These are phyloP conservation scores for Microcebus ravelobensis DNA, from an alignment of 2,113 vertebrate species.

Conservation along the genomic window DNA sequence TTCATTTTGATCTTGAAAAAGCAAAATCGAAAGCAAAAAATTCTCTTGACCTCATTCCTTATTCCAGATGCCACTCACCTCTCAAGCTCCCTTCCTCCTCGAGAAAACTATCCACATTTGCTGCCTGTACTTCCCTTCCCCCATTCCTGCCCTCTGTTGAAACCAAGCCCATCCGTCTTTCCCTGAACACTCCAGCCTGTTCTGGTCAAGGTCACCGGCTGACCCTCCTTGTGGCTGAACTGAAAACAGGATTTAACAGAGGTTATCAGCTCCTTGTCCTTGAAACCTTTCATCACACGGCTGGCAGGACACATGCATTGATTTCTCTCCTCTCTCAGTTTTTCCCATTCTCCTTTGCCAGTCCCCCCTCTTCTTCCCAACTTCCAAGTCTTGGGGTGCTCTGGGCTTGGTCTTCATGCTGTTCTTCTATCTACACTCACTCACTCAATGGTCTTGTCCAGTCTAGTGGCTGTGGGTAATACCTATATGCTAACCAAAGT, in stretches of 20 bases:
- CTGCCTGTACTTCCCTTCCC: neutral
- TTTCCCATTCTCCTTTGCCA: neutral
- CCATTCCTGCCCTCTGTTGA: neutral
- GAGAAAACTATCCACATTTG: neutral
- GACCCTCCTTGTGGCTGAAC: neutral
- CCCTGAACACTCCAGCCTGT: neutral
- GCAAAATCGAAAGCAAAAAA: neutral
- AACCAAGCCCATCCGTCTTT: neutral
- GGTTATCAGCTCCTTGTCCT: neutral
- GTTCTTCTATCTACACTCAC: neutral
- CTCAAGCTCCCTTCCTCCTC: neutral
- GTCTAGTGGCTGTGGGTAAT: neutral
- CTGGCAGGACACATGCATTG: neutral
- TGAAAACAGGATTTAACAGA: constrained; percentile 22
- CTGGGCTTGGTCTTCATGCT: neutral
- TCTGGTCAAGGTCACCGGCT: neutral
- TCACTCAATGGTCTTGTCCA: neutral
- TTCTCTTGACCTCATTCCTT: neutral
- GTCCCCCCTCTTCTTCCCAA: neutral
- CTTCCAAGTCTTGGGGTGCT: neutral
- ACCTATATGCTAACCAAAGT: neutral
- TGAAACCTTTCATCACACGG: neutral
- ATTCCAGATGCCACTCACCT: neutral
- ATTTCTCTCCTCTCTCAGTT: neutral
- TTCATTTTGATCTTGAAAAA: neutral